Evolutionary conservation across 1,140 invertebrate species (phyloP).

Genomic region (Hylyphantes graminicola): DNA sequence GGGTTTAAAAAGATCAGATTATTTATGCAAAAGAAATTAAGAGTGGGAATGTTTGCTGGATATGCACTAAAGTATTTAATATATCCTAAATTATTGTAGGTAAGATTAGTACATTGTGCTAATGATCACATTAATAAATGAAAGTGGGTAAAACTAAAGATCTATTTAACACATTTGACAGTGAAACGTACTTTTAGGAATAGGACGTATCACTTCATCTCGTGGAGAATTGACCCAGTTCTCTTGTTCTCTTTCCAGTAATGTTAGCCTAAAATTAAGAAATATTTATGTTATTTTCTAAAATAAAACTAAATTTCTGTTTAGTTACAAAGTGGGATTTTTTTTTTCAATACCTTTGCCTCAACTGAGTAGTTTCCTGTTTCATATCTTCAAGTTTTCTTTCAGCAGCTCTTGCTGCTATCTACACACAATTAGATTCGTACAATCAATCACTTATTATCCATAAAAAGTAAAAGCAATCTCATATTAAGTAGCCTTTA

Average conservation of each 20-base stretch:
- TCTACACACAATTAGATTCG: neutral
- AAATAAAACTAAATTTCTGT: neutral
- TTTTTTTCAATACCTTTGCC: conserved; percentile 40
- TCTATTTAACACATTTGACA: too few species aligned
- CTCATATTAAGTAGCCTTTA: too few species aligned
- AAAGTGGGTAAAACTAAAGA: too few species aligned
- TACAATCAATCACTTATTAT: neutral
- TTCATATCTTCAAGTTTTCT: conserved; percentile 55
- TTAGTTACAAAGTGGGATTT: too few species aligned
- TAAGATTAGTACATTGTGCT: too few species aligned
- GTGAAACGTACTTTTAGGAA: conserved; percentile 45
- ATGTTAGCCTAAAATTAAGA: conserved; percentile 42
- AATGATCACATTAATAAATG: too few species aligned
- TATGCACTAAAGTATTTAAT: too few species aligned
- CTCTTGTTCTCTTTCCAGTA: conserved; percentile 49
- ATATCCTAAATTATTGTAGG: too few species aligned
- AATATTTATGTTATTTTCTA: neutral
- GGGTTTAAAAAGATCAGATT: too few species aligned
- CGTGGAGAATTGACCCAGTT: conserved; percentile 31
- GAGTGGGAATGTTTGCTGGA: too few species aligned
- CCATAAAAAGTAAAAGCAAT: too few species aligned
- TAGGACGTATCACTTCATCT: conserved; percentile 46
- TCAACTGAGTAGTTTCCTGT: conserved; percentile 39
- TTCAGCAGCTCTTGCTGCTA: conserved; percentile 49
- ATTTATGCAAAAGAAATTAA: too few species aligned